phyloP scores from a whole-genome alignment of 2,888 invertebrate species.

The Drosophila birchii region DNA sequence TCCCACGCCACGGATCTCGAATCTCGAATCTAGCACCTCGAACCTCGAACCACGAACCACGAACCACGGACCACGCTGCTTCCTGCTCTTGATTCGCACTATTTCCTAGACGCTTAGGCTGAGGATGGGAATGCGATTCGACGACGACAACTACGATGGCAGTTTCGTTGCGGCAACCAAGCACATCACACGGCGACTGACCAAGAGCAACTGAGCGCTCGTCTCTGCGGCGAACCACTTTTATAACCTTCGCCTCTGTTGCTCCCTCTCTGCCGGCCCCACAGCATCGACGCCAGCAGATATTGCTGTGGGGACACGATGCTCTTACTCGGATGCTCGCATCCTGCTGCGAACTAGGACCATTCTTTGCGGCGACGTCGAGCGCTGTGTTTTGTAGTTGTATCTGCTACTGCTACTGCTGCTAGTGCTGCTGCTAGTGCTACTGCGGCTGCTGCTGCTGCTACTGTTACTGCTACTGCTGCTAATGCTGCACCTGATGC shows the following conservation, averaged over 20 bases:
- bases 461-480: constrained; percentile 38
- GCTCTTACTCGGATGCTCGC: constrained; percentile 37
- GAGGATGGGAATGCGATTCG: constrained; percentile 27
- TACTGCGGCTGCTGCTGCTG: constrained; percentile 22
- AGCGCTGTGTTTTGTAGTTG: constrained; percentile 11
- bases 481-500: constrained; percentile 63
- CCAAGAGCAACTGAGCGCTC: constrained; percentile 84
- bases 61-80: constrained; percentile 23
- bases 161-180: constrained; percentile 43
- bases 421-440: constrained; percentile 5
- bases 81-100: constrained; percentile 51
- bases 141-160: constrained; percentile 15
- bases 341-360: constrained; percentile 59
- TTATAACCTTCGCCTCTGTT: constrained; percentile 74
- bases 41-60: constrained; percentile 14
- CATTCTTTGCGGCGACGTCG: constrained; percentile 64
- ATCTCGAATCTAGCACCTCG: constrained; percentile 45
- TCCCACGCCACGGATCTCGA: constrained; percentile 33
- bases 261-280: constrained; percentile 33
- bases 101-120: constrained; percentile 34
- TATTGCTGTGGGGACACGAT: constrained; percentile 51
- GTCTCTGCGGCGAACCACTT: constrained; percentile 82
- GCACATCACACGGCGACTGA: constrained; percentile 81
- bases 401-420: constrained; percentile 9
- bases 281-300: constrained; percentile 47